Conservation (phyloP, 2,113 vertebrate genomes). For the Nyctereutes procyonoides region DNA sequence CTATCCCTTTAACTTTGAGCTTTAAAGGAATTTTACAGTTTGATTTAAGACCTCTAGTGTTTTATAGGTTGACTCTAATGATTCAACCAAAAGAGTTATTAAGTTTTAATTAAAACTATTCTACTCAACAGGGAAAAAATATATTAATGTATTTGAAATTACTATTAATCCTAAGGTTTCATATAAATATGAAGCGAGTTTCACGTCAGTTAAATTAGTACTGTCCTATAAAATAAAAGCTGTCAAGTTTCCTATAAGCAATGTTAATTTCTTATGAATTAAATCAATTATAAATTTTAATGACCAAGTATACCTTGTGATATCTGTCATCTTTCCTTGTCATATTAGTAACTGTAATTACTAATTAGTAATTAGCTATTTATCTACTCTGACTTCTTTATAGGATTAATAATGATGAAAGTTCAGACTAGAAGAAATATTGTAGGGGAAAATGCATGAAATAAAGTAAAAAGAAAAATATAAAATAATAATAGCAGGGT, state of each 20-base stretch:
- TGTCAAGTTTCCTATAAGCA: conserved; percentile 61
- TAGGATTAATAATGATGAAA: not conserved
- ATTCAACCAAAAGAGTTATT: conserved; percentile 83
- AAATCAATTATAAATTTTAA: conserved; percentile 62
- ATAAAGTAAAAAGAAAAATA: not conserved
- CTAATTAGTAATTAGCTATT: not conserved
- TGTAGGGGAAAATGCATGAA: not conserved
- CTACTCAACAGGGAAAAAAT: conserved; percentile 75
- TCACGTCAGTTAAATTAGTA: conserved; percentile 70
- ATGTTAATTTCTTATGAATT: conserved; percentile 57
- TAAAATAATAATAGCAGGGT: conserved; percentile 2
- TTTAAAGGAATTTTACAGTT: conserved; percentile 82
- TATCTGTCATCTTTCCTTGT: not conserved
- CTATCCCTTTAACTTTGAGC: conserved; percentile 76
- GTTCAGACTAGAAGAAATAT: not conserved
- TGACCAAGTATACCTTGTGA: conserved; percentile 20
- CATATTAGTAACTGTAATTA: conserved; percentile 1
- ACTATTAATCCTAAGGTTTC: conserved; percentile 77
- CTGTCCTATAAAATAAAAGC: conserved; percentile 73
- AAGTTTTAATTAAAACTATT: conserved; percentile 86
- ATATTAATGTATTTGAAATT: conserved; percentile 79
- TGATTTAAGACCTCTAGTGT: conserved; percentile 85
- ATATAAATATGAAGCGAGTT: conserved; percentile 56
- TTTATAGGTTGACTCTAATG: conserved; percentile 79
- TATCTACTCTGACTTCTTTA: not conserved